Base-by-base conservation (phyloP, 2,888 invertebrate genomes). In the Mythimna loreyi region DNA sequence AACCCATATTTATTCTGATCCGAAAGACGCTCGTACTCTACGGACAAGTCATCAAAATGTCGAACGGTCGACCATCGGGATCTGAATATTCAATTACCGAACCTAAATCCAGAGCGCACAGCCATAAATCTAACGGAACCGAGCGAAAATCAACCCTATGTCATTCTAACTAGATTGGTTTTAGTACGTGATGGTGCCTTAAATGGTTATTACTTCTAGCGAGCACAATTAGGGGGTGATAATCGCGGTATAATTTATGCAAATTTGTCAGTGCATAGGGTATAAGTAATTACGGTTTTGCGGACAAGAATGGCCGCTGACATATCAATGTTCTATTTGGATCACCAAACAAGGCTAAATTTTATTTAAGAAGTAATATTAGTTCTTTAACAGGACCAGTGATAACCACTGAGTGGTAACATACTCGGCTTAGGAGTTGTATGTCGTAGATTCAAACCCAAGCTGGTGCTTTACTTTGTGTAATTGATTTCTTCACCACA, bases 61-160 rank as follows among this genome's bases (percentile, higher is more conserved):
- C 85, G 86, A 90, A 89, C 83, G 85, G 83, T 81, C 85, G 85
- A 83, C 87, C 88, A 87, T 87, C 82, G 89, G 86, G 86, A 90
- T 89, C 89, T 90, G 92, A 93, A 93, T 93, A 93, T 93, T 93
- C 92, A 91, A 92, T 93, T 91, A 92, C 87, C 79, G 76, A 78
- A 83, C 86, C 88, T 86, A 88, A 90, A 91, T 87, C 87, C 83
- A 85, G 81, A 73, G 78, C 80, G 74, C 69, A 74, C 61, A 72
- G 80, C 79, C 80, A 74, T 81, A 83, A 86, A 86, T 74, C 72
- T 43, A 43, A 57, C 6, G 60, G 30, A 23, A 52, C 25, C 67
- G 33, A 67, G 56, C 74, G 57, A 89, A 83, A 88, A 80, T 81
- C 71, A 68, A 88, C 90, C 78, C 82, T 90, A 76, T 28, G 1